These are phyloP conservation scores for Magallana nippona DNA, from an alignment of 2,888 invertebrate genomes.

Conservation along the genomic window DNA sequence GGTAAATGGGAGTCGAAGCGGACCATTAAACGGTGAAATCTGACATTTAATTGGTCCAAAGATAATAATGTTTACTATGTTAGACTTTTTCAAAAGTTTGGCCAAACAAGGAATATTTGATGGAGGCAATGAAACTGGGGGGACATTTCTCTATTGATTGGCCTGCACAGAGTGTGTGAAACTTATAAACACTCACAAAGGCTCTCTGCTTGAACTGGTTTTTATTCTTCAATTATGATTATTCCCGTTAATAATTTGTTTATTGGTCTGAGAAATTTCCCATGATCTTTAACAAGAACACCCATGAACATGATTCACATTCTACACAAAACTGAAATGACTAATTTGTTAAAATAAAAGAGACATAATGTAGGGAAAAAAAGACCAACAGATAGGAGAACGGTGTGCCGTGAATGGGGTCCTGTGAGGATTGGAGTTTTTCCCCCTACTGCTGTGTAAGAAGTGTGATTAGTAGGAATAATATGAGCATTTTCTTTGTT, in stretches of 20 bases:
- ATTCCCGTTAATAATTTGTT: slow-evolving; percentile 27
- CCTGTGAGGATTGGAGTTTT: background rate
- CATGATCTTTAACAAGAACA: background rate
- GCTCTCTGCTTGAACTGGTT: slow-evolving; percentile 3
- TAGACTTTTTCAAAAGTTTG: slow-evolving; percentile 4
- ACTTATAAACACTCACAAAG: slow-evolving; percentile 7
- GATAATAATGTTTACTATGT: background rate
- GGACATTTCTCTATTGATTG: background rate
- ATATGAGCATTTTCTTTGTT: background rate
- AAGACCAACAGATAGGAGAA: background rate
- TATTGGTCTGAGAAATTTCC: slow-evolving; percentile 7
- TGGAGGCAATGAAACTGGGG: background rate
- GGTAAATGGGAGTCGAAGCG: no score
- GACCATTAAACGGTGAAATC: background rate
- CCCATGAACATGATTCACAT: background rate
- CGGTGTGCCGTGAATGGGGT: background rate
- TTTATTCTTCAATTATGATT: slow-evolving; percentile 20
- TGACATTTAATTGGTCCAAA: background rate
- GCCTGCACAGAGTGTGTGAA: background rate
- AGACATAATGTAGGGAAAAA: background rate
- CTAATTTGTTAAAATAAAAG: background rate
- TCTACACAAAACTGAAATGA: background rate
- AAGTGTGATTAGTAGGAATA: background rate
- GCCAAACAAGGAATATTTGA: slow-evolving; percentile 14
- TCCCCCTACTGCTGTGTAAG: background rate